These are phyloP conservation scores for Sclerodermus sp. DNA, from an alignment of 2,888 invertebrate species.

Conservation along the genomic window DNA sequence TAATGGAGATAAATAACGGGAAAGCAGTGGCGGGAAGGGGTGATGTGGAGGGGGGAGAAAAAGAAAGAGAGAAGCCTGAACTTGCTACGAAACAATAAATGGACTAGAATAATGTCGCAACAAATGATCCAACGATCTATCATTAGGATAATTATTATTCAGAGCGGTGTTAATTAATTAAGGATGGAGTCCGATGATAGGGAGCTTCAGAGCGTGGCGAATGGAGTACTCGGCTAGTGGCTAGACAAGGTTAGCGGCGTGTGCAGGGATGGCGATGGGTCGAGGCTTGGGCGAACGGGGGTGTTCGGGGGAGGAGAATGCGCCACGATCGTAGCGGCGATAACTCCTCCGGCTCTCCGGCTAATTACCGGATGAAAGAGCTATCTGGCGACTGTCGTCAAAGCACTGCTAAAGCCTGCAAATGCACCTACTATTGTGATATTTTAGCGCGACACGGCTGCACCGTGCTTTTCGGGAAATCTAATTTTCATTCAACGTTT, in stretches of 20 bases:
- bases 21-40: no score
- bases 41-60: no score
- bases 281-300: constrained; percentile 4
- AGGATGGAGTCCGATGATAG: constrained; percentile 32
- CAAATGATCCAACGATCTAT: constrained; percentile 52
- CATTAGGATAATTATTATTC: constrained; percentile 55
- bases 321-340: constrained; percentile 41
- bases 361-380: constrained; percentile 53
- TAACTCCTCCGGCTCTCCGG: constrained; percentile 47
- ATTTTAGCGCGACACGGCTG: constrained; percentile 20
- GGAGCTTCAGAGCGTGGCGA: constrained; percentile 5
- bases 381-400: constrained; percentile 39
- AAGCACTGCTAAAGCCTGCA: constrained; percentile 29
- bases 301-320: background rate
- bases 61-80: no score
- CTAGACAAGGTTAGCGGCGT: constrained; percentile 23
- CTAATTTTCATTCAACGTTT: constrained; percentile 28
- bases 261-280: background rate
- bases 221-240: constrained; percentile 25
- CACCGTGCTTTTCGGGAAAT: constrained; percentile 17
- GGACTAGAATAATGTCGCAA: constrained; percentile 23
- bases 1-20: no score
- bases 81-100: no score
- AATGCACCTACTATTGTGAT: constrained; percentile 36
- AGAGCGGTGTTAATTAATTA: constrained; percentile 54